Base-by-base conservation (phyloP, 92 coral and sea anemone species). In the Epizoanthus illoricatus region DNA sequence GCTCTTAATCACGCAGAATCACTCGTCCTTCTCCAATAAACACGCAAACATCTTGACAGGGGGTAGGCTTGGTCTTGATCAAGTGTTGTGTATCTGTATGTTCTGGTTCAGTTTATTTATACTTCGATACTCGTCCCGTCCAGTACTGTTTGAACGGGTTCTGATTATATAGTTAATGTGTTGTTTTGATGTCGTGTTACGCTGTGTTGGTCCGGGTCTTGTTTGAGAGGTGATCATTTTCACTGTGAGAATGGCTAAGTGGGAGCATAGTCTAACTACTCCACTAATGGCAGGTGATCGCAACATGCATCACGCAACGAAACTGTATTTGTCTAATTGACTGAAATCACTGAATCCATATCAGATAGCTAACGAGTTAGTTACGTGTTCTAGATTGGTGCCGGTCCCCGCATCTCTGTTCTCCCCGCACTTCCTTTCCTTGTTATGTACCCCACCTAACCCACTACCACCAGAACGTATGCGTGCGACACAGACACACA, bases 141-240 rank as follows among this genome's bases (percentile, higher is more conserved):
- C 3, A 43, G 49, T 60, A 15, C 47, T 56, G 58, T 19, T 62
- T 42, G 23, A 9, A 42, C 42, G 21, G 42, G 69, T 40, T 76
- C 11, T 61, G 70, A 62, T 76, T 62, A 62, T 62, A 62, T 28
- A 45, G 52, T 78, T 76, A 63, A 43, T 78, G 82, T 43, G 81
- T 60, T 60, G 70, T 21, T 63, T 78, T 78, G 69, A 45, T 78
- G 49, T 20, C 49, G 21, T 28, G 59, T 78, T 63, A 43, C 45
- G 43, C 9, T 63, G 82, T 64, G 82, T 78, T 63, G 71, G 72
- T 63, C 70, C 23, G 2, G 36, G 36, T 64, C 82, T 59, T 62
- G 70, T 78, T 24, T 43, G 19, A 78, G 24, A 41, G 82, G 82
- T 2, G 82, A 78, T 78, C 60, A 41, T 61, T 78, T 78, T 62